Evolutionary conservation across 2,113 vertebrate genomes (phyloP).

Genomic region (Gnathochromis pfefferi): DNA sequence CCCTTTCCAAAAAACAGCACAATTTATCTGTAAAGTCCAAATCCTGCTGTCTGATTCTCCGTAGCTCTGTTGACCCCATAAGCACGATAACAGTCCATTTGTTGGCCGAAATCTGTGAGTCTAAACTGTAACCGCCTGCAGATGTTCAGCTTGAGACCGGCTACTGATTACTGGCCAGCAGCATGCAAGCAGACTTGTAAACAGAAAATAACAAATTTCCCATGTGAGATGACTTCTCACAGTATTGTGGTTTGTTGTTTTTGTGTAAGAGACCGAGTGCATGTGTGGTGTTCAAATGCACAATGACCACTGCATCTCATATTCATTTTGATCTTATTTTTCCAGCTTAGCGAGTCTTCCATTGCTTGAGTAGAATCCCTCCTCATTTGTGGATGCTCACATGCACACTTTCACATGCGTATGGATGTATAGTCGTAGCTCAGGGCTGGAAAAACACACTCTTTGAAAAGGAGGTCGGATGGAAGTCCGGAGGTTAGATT

Average conservation of each 20-base stretch:
- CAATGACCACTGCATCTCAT: not conserved
- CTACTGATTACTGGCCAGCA: not conserved
- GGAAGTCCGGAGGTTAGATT: conserved; percentile 47
- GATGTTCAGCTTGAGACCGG: not conserved
- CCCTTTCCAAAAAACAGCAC: not conserved
- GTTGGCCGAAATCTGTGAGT: not conserved
- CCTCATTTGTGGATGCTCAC: not conserved
- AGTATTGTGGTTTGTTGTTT: not conserved
- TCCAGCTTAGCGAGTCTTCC: not conserved
- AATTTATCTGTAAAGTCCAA: not conserved
- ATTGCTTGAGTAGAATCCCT: not conserved
- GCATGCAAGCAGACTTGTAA: not conserved
- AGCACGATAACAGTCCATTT: not conserved
- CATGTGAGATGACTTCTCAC: not conserved
- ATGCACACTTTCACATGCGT: not conserved
- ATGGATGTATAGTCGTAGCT: not conserved
- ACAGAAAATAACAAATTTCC: not conserved
- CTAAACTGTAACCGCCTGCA: not conserved
- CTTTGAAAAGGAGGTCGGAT: conserved; percentile 44
- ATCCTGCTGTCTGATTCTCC: not conserved
- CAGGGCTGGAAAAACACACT: not conserved
- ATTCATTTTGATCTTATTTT: not conserved
- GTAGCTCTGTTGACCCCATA: not conserved
- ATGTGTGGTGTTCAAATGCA: not conserved
- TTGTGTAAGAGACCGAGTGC: not conserved